phyloP scores from a whole-genome alignment of 2,797 vertebrate species.

The Urosaurus nigricauda region DNA sequence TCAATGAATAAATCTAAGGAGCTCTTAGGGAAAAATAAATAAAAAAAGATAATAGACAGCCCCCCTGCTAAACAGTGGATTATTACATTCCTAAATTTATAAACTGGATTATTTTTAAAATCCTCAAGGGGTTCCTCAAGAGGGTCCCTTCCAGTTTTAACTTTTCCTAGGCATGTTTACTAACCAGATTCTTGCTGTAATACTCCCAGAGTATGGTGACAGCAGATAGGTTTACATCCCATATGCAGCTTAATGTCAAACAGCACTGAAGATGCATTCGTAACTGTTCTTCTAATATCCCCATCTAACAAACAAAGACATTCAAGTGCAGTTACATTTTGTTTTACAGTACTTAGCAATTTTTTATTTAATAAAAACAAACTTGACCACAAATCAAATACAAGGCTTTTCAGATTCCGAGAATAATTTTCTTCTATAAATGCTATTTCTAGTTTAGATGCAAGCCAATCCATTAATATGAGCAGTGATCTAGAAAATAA shows the following conservation, averaged over 20 bases:
- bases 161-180: constrained; percentile 51
- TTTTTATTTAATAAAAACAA: constrained; percentile 1
- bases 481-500: constrained; percentile 27
- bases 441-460: constrained; percentile 5
- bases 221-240: constrained; percentile 86
- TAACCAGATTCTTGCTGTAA: constrained; percentile 94
- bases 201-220: constrained; percentile 93
- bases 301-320: constrained; percentile 75
- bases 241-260: constrained; percentile 88
- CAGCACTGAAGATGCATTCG: constrained; percentile 95
- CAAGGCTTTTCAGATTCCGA: not conserved
- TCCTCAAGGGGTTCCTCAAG: constrained; percentile 14
- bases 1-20: not conserved
- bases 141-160: not conserved
- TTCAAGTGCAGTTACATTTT: constrained; percentile 24
- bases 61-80: constrained; percentile 24
- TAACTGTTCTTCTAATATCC: constrained; percentile 89
- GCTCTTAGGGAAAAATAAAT: too few species aligned
- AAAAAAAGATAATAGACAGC: constrained; percentile 29
- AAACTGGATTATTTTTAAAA: not conserved
- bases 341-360: not conserved
- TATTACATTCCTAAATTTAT: not conserved
- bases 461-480: constrained; percentile 24
- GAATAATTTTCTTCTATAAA: constrained; percentile 21
- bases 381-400: not conserved